Evolutionary conservation across 1,140 invertebrate species (phyloP).

Genomic region (Scaptomyza pallida): DNA sequence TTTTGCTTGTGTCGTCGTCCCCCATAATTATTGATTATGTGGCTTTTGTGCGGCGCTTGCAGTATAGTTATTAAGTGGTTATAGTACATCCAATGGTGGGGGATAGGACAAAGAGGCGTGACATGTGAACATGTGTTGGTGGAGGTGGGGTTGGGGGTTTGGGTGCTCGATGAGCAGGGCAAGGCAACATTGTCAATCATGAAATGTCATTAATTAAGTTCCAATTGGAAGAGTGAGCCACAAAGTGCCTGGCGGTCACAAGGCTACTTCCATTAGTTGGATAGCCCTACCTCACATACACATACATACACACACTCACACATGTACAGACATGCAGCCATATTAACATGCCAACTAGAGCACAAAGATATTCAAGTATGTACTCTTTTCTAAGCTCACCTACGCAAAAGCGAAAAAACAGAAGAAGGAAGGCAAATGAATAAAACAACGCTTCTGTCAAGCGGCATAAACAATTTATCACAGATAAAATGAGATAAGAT

Average conservation of each 20-base stretch:
- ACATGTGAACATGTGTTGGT: not conserved
- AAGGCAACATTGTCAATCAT: conserved; percentile 40
- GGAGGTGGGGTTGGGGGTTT: conserved; percentile 1
- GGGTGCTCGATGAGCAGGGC: not conserved
- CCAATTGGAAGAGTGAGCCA: conserved; percentile 28
- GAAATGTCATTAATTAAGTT: conserved; percentile 52
- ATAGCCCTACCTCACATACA: conserved; percentile 4
- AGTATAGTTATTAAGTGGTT: conserved; percentile 34
- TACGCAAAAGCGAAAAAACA: conserved; percentile 11
- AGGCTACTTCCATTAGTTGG: conserved; percentile 30
- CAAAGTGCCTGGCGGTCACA: conserved; percentile 25
- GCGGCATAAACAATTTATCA: conserved; percentile 46
- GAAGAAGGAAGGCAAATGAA: too few species aligned
- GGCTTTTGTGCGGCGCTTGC: conserved; percentile 22
- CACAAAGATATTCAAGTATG: conserved; percentile 5
- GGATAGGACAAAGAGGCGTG: not conserved
- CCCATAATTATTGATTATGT: conserved; percentile 53
- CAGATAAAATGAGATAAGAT: conserved; percentile 41
- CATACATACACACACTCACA: not conserved
- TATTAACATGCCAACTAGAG: not conserved
- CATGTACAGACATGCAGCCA: not conserved
- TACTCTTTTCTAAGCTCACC: conserved; percentile 3
- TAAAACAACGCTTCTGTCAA: conserved; percentile 10
- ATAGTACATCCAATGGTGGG: conserved; percentile 4
- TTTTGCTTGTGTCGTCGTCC: not conserved